Base-by-base conservation (phyloP, 2,888 invertebrate species). In the Noctua pronuba region DNA sequence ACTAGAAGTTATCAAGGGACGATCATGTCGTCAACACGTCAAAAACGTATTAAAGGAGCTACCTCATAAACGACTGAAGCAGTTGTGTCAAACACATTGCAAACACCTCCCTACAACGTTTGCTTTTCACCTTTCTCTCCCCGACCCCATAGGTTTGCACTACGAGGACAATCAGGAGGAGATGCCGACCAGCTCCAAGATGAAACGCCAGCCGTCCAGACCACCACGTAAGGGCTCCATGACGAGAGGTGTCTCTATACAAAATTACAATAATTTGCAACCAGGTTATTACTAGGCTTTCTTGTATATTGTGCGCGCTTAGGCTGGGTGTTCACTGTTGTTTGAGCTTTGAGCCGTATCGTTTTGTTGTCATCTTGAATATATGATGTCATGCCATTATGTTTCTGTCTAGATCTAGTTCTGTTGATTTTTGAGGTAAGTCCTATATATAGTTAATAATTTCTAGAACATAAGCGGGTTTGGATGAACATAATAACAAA, bases 221-320 rank as follows among this genome's bases (percentile, higher is more conserved):
- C 98, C 98, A 2, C 98, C 98, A 1, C 96, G 98, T 66, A 98
- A 98, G 92, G 98, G 98, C 41, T 98, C 98, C 0, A 94, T 98
- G 4, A 97, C 98, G 0, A 97, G 98, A 80, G 97, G 96, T 77
- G 94, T 94, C 84, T 92, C 94, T 70, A 92, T 94, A 90, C 95
- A 95, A 88, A 94, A 93, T 92, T 96, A 96, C 90, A 93, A 92
- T 91, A 86, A 83, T 58, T 93, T 94, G 84, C 94, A 94, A 88
- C 91, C 95, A 96, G 95, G 95, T 96, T 93, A 85, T 79, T 72
- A 80, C 70, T 80, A 79, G 58, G 83, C 78, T 73, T 86, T 4
- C 65, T 31, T 82, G 79, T 83, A 74, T 70, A 76, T 84, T 71
- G 78, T 75, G 83, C 79, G 82, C 82, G 84, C 58, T 77, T 55